These are phyloP conservation scores for Oegoconia quadripuncta DNA, from an alignment of 2,888 invertebrate genomes.

Conservation along the genomic window DNA sequence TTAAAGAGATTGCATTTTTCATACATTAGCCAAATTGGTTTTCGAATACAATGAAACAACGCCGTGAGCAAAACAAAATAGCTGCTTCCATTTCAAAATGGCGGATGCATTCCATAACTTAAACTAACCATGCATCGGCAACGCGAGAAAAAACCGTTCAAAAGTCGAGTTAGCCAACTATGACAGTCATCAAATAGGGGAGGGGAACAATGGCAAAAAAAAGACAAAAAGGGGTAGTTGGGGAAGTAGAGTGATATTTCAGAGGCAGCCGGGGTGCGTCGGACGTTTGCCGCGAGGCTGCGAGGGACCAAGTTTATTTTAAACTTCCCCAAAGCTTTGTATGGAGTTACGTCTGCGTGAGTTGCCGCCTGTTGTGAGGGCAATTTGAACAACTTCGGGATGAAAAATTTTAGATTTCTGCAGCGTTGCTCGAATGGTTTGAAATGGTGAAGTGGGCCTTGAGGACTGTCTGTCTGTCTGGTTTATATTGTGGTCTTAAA, in stretches of 20 bases:
- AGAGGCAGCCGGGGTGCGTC: conserved; percentile 16
- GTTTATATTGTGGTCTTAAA: no score
- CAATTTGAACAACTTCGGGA: conserved; percentile 4
- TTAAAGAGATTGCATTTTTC: no score
- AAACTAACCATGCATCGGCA: conserved; percentile 22
- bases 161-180: conserved; percentile 29
- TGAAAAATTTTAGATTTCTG: conserved; percentile 1
- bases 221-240: conserved; percentile 24
- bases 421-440: no score
- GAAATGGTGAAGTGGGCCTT: no score
- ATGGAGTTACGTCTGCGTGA: conserved; percentile 11
- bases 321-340: conserved; percentile 17
- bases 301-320: conserved; percentile 16
- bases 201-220: conserved; percentile 24
- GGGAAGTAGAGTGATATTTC: conserved; percentile 31
- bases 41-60: no score
- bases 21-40: no score
- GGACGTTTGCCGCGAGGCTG: conserved; percentile 9
- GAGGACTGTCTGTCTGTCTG: no score
- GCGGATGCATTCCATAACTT: conserved; percentile 21
- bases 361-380: conserved; percentile 2
- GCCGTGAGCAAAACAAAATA: conserved; percentile 19
- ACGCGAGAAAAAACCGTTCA: conserved; percentile 24
- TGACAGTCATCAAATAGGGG: conserved; percentile 30
- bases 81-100: background rate